A percentile compares a stretch with the other conserved stretches of the same genome.
Conservation (phyloP, 1,140 invertebrate species). For the Vanessa atalanta region DNA sequence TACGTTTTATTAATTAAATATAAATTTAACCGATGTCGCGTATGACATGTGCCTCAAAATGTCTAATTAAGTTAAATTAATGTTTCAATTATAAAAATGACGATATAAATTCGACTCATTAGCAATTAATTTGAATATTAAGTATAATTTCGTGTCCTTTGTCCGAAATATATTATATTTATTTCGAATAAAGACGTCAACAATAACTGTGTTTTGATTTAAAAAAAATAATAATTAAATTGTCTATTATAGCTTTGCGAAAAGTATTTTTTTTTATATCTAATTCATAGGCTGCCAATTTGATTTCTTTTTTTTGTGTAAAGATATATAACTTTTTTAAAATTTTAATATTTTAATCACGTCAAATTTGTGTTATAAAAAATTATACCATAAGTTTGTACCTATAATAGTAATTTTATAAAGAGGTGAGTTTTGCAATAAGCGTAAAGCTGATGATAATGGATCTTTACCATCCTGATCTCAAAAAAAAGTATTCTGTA, state of each 20-base stretch:
- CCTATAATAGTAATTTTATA: too few relatives aligned
- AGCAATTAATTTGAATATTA: conserved; percentile 7
- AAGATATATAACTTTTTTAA: too few relatives aligned
- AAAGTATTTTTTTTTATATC: too few relatives aligned
- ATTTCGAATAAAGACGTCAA: conserved; percentile 7
- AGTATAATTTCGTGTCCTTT: conserved; percentile 1
- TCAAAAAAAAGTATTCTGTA: too few relatives aligned
- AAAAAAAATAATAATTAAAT: neutral
- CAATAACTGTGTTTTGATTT: neutral
- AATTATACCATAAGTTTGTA: too few relatives aligned
- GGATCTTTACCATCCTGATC: too few relatives aligned
- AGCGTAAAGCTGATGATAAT: too few relatives aligned
- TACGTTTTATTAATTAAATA: conserved; percentile 6
- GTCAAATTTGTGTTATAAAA: too few relatives aligned
- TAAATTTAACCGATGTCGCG: neutral
- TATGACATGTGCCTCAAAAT: conserved; percentile 4
- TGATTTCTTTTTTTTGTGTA: too few relatives aligned
- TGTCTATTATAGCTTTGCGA: neutral
- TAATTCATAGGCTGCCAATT: too few relatives aligned
- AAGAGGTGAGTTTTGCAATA: too few relatives aligned
- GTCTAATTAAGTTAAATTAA: conserved; percentile 9
- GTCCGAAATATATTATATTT: neutral
- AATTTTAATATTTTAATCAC: too few relatives aligned
- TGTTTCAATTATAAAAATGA: conserved; percentile 11
- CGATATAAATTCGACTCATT: neutral